Base-by-base conservation (phyloP, 2,888 invertebrate species). In the Acanthoscelides obtectus region DNA sequence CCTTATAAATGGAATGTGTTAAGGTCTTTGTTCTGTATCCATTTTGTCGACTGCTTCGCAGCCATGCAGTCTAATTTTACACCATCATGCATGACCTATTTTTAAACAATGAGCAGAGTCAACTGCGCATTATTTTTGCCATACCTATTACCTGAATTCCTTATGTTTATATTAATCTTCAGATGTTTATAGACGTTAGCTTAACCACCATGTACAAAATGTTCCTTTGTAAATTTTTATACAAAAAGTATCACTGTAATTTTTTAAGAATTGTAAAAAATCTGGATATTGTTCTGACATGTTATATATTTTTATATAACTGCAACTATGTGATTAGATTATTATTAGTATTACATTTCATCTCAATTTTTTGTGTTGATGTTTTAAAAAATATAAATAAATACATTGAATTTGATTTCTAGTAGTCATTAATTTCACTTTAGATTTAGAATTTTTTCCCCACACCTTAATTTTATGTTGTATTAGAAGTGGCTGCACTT, bases 401-500 rank as follows among this genome's bases (percentile, higher is more conserved):
- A 83, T 78, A 79, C 79, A 80, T 84, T 79, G 79, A 82, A 80
- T 81, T 81, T 80, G 80, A 79, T 79, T 82, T 81, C 80, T 77
- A 77, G 79, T 79, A 80, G 81, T 83, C 80, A 79, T 82, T 82
- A 81, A 78, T 81, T 81, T 79, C 79, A 77, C 76, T 76, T 76
- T 80, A 81, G 80, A 78, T 75, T 77, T 81, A 79, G 78, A 75
- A 75, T 78, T 76, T 74, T 79, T 45, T 17, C 45, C 45, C 45
- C 45, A 45, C 45, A 45, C 45, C 45, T 45, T 12, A 12, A 45
- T 45, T 45, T 12, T 45, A 17, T 45, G 6, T 12, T 45, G 5
- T 45, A 45, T 45, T 1, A 45, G 17, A 45, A 45, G 12, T 45
- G 45, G 45, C 12, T 45, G 45, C 45, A 45, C 17, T 45, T 45